Evolutionary conservation across 2,888 invertebrate species (phyloP).

Genomic region (Nephrocerus scutellatus): DNA sequence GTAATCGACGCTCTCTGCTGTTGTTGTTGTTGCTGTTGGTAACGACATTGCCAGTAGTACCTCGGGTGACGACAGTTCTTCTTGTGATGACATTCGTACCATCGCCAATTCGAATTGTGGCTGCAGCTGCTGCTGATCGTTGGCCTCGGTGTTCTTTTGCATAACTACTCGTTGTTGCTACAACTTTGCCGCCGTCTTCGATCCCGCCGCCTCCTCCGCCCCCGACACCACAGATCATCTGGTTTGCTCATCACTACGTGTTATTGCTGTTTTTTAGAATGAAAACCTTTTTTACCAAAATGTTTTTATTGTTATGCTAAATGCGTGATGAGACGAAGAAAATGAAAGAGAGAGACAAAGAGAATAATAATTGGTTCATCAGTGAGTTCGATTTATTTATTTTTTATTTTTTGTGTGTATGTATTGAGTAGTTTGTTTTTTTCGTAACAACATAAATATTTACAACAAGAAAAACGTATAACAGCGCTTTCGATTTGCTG

Average conservation of each 20-base stretch:
- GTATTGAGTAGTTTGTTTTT: no score
- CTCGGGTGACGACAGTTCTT: no score
- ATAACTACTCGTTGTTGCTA: no score
- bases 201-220: conserved; percentile 32
- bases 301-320: conserved; percentile 48
- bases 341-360: conserved; percentile 9
- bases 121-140: conserved; percentile 13
- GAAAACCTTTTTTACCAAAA: conserved; percentile 50
- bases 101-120: neutral
- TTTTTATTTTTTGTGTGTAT: neutral
- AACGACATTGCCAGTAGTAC: no score
- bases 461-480: no score
- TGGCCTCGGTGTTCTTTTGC: no score
- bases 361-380: conserved; percentile 9
- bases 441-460: no score
- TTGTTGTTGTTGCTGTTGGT: neutral
- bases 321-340: conserved; percentile 4
- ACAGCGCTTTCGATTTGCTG: no score
- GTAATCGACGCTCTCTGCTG: conserved; percentile 5
- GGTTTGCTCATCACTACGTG: conserved; percentile 49
- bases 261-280: conserved; percentile 49
- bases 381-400: conserved; percentile 8
- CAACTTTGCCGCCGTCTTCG: conserved; percentile 21
- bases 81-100: neutral
- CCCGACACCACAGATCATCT: conserved; percentile 45